Evolutionary conservation across 2,888 invertebrate genomes (phyloP).

Genomic region (Dynastes maya): DNA sequence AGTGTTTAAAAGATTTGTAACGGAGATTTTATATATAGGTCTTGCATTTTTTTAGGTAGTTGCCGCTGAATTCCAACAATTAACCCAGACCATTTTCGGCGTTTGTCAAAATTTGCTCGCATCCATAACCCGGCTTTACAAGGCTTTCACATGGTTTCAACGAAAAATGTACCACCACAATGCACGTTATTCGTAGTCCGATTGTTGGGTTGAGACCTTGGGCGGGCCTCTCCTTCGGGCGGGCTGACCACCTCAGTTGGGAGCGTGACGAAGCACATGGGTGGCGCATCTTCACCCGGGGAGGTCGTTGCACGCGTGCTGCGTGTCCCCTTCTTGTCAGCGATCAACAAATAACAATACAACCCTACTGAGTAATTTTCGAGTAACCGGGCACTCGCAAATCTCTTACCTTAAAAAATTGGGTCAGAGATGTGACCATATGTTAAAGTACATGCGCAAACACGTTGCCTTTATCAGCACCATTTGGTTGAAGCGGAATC

Average conservation of each 20-base stretch:
- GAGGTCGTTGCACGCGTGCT: background rate
- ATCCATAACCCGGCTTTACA: background rate
- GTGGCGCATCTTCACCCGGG: background rate
- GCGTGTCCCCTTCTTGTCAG: background rate
- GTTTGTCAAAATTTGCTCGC: background rate
- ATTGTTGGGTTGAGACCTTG: constrained; percentile 47
- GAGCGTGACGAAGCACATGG: background rate
- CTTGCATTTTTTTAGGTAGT: constrained; percentile 16
- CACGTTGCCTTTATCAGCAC: too few relatives aligned
- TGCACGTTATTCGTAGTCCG: background rate
- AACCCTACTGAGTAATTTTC: too few relatives aligned
- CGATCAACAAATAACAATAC: background rate
- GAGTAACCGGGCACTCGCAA: too few relatives aligned
- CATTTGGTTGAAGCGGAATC: too few relatives aligned
- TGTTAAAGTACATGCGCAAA: too few relatives aligned
- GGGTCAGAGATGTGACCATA: too few relatives aligned
- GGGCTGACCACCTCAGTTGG: constrained; percentile 47
- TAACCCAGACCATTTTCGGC: background rate
- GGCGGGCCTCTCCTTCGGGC: constrained; percentile 38
- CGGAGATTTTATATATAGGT: background rate
- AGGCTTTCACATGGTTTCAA: background rate
- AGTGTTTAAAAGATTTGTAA: too few relatives aligned
- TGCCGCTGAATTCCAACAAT: constrained; percentile 24
- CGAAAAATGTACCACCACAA: background rate
- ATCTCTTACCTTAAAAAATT: too few relatives aligned